phyloP scores from a whole-genome alignment of 2,113 vertebrate genomes.

The Odocoileus virginianus region DNA sequence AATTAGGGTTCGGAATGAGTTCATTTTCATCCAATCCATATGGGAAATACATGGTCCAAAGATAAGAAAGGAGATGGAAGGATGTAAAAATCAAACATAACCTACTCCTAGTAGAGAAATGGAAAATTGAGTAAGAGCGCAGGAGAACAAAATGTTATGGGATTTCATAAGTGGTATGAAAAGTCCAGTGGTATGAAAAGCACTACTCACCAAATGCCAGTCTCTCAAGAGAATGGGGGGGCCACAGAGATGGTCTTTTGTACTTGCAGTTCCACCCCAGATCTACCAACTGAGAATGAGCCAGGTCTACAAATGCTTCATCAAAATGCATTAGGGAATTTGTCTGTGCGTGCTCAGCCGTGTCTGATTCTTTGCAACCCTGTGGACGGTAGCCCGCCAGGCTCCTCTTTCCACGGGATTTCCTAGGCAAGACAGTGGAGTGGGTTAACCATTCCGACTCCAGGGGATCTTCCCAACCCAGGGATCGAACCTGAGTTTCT shows the following conservation, averaged over 20 bases:
- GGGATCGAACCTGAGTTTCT: neutral
- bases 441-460: neutral
- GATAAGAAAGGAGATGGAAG: neutral
- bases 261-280: neutral
- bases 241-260: neutral
- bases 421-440: neutral
- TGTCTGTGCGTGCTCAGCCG: neutral
- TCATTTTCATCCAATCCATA: neutral
- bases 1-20: neutral
- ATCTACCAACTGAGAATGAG: neutral
- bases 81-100: neutral
- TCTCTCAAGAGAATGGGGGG: neutral
- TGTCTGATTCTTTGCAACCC: neutral
- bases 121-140: neutral
- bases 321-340: neutral
- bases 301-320: neutral
- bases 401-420: neutral
- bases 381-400: neutral
- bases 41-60: neutral
- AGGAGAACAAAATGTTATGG: neutral
- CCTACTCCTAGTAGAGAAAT: neutral
- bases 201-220: neutral
- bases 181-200: neutral
- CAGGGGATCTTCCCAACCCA: neutral
- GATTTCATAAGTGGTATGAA: neutral